Conservation (phyloP, 2,113 vertebrate species). For the Corvus cornix region DNA sequence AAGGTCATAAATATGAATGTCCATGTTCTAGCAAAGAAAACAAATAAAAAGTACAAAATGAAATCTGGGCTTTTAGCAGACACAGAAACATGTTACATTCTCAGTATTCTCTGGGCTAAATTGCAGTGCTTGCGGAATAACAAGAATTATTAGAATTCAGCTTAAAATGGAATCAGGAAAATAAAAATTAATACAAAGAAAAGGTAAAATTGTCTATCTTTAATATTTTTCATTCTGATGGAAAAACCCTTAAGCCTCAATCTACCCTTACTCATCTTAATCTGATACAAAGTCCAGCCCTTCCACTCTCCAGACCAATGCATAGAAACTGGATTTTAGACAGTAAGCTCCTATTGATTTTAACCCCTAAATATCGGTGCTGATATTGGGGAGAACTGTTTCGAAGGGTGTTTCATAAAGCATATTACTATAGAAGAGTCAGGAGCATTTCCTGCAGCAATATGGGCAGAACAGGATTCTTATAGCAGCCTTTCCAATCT, state of each 20-base stretch:
- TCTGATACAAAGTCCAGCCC: neutral
- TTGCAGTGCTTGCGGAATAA: neutral
- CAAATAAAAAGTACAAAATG: constrained; percentile 39
- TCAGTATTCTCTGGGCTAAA: neutral
- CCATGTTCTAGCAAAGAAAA: constrained; percentile 37
- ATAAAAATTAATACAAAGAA: constrained; percentile 26
- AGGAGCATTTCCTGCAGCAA: neutral
- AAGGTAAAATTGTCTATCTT: neutral
- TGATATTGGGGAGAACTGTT: neutral
- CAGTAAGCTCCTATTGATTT: neutral
- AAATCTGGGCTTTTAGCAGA: constrained; percentile 21
- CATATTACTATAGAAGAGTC: neutral
- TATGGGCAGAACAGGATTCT: neutral
- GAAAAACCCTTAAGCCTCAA: neutral
- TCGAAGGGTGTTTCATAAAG: neutral
- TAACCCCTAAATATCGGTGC: neutral
- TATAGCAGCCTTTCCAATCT: neutral
- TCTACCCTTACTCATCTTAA: neutral
- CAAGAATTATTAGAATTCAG: neutral
- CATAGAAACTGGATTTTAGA: neutral
- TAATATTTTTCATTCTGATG: neutral
- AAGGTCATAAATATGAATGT: constrained; percentile 59
- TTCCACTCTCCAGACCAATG: neutral
- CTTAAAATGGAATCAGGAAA: neutral
- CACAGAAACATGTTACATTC: neutral